Conservation (phyloP, 2,797 vertebrate species). For the Sciaenops ocellatus region DNA sequence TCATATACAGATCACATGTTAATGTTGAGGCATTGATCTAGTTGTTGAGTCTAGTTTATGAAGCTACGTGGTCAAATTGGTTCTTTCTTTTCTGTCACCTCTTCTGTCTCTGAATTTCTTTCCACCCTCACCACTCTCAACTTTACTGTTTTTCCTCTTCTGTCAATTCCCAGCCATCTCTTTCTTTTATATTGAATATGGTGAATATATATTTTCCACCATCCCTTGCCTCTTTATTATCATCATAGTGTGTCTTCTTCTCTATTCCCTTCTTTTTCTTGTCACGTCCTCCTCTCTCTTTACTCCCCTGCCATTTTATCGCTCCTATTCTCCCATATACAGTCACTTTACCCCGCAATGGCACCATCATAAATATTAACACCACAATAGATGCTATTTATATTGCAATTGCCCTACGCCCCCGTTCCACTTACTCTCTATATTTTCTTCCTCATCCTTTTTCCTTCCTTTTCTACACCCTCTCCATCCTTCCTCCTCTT, state of each 20-base stretch:
- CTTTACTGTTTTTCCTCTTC: neutral
- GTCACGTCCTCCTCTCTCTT: neutral
- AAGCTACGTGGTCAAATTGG: too few species aligned
- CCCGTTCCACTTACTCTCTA: neutral
- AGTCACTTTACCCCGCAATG: constrained; percentile 25
- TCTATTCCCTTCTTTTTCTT: neutral
- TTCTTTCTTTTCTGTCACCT: neutral
- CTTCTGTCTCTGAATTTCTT: neutral
- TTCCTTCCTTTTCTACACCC: neutral
- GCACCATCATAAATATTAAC: constrained; percentile 60
- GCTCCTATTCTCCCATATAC: constrained; percentile 1
- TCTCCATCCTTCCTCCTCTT: neutral
- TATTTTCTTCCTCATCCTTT: constrained; percentile 5
- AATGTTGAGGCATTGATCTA: too few species aligned
- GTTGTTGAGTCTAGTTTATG: too few species aligned
- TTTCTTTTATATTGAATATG: neutral
- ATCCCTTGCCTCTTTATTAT: neutral
- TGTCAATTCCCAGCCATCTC: too few species aligned
- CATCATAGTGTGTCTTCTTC: neutral
- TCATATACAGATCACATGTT: too few species aligned
- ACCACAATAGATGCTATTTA: constrained; percentile 45
- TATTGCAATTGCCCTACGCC: constrained; percentile 17
- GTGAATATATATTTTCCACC: neutral
- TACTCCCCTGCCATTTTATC: neutral
- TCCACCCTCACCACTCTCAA: neutral